These are phyloP conservation scores for Palloptera scutellata DNA, from an alignment of 2,888 invertebrate genomes.

Conservation along the genomic window DNA sequence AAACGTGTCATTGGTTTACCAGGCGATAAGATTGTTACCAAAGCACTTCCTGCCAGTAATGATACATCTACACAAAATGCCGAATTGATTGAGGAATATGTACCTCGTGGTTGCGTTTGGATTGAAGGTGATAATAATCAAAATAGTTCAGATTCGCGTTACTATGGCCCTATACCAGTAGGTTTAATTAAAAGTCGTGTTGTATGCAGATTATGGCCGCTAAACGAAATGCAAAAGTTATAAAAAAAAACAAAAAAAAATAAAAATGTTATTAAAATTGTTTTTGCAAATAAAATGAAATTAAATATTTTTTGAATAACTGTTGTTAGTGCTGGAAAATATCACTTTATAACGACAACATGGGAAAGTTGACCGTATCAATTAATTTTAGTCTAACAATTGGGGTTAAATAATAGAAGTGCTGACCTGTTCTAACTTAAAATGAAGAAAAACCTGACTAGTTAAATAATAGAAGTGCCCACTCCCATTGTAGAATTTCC, in stretches of 20 bases:
- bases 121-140: conserved; percentile 87
- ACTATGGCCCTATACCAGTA: conserved; percentile 87
- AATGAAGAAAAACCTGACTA: too few relatives aligned
- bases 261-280: too few relatives aligned
- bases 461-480: too few relatives aligned
- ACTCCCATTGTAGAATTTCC: too few relatives aligned
- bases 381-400: too few relatives aligned
- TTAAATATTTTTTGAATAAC: too few relatives aligned
- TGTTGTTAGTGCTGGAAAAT: background rate
- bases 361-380: too few relatives aligned
- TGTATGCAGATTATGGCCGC: conserved; percentile 82
- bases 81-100: conserved; percentile 64
- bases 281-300: too few relatives aligned
- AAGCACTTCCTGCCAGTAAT: conserved; percentile 17
- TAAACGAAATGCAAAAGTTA: conserved; percentile 49
- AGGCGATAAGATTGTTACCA: conserved; percentile 70
- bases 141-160: conserved; percentile 87
- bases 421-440: too few relatives aligned
- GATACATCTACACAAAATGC: background rate
- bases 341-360: background rate
- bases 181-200: conserved; percentile 85
- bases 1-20: conserved; percentile 82
- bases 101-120: conserved; percentile 90
- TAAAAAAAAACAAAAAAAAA: conserved; percentile 20
- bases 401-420: too few relatives aligned